Evolutionary conservation across 2,888 invertebrate species (phyloP).

Genomic region (Calliscelio sp.): DNA sequence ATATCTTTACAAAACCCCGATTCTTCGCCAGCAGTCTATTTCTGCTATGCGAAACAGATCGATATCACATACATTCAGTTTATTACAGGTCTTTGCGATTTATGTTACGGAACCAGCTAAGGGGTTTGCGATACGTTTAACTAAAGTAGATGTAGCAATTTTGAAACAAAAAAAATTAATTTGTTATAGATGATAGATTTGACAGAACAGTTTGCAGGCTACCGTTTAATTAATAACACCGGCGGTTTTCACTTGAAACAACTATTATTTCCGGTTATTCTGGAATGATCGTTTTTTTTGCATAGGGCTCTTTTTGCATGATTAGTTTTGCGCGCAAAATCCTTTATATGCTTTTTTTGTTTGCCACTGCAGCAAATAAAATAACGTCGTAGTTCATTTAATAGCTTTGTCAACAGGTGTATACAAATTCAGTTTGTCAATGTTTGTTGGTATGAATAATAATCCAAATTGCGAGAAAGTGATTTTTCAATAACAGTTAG

Average conservation of each 20-base stretch:
- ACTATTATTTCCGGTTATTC: too few species aligned
- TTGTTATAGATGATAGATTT: too few species aligned
- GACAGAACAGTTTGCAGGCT: too few species aligned
- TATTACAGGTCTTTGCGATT: slow-evolving; percentile 74
- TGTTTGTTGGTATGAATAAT: slow-evolving; percentile 27
- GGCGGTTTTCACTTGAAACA: too few species aligned
- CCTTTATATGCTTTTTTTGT: slow-evolving; percentile 15
- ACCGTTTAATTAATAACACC: too few species aligned
- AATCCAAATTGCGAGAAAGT: slow-evolving; percentile 46
- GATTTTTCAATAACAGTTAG: slow-evolving; percentile 34
- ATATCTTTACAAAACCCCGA: slow-evolving; percentile 83
- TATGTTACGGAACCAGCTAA: slow-evolving; percentile 60
- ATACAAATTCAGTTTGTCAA: slow-evolving; percentile 23
- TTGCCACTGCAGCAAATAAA: slow-evolving; percentile 1
- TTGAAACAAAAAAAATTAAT: too few species aligned
- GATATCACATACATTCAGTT: slow-evolving; percentile 74
- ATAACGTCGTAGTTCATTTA: slow-evolving; percentile 27
- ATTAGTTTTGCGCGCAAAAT: slow-evolving; percentile 23
- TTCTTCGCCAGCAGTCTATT: slow-evolving; percentile 74
- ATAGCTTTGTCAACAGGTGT: slow-evolving; percentile 56
- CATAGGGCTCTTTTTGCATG: background rate
- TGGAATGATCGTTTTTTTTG: background rate
- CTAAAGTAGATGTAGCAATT: too few species aligned
- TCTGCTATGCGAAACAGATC: slow-evolving; percentile 73
- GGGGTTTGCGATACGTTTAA: slow-evolving; percentile 32